These are phyloP conservation scores for Hycleus phaleratus DNA, from an alignment of 1,140 invertebrate genomes.

Conservation along the genomic window DNA sequence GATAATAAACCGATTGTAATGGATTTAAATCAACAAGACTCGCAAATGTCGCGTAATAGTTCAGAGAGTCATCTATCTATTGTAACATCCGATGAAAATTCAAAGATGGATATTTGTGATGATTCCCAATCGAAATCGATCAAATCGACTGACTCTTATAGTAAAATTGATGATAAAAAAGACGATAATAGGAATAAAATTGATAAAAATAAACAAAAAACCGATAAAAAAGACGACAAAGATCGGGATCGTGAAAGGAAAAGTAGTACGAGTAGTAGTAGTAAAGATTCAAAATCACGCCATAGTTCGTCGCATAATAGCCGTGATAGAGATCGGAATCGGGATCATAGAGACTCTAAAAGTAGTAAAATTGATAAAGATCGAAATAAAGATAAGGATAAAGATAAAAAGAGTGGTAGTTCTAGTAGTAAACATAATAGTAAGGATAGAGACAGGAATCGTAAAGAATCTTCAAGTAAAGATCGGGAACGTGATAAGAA, in stretches of 20 bases:
- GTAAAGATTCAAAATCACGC: slow-evolving; percentile 35
- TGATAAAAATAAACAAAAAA: slow-evolving; percentile 12
- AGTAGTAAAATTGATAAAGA: slow-evolving; percentile 23
- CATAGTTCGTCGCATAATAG: slow-evolving; percentile 31
- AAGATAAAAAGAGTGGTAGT: slow-evolving; percentile 11
- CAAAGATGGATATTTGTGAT: slow-evolving; percentile 38
- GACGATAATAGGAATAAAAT: slow-evolving; percentile 4
- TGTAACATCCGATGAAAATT: slow-evolving; percentile 41
- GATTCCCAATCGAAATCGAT: slow-evolving; percentile 18
- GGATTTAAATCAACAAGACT: slow-evolving; percentile 47
- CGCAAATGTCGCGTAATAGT: slow-evolving; percentile 52
- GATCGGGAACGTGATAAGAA: slow-evolving; percentile 37
- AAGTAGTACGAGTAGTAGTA: slow-evolving; percentile 37
- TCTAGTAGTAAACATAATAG: slow-evolving; percentile 26
- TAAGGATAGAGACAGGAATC: slow-evolving; percentile 30
- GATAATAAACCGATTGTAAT: slow-evolving; percentile 19
- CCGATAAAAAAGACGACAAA: slow-evolving; percentile 6
- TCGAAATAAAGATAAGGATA: slow-evolving; percentile 14
- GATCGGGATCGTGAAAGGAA: slow-evolving; percentile 27
- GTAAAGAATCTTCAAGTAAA: slow-evolving; percentile 16
- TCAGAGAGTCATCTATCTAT: slow-evolving; percentile 51
- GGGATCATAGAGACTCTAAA: slow-evolving; percentile 24
- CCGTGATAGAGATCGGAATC: slow-evolving; percentile 31
- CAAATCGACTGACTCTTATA: neutral
- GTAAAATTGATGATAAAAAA: slow-evolving; percentile 7